Conservation (phyloP, 2,888 invertebrate species). For the Cosmopolites sordidus region DNA sequence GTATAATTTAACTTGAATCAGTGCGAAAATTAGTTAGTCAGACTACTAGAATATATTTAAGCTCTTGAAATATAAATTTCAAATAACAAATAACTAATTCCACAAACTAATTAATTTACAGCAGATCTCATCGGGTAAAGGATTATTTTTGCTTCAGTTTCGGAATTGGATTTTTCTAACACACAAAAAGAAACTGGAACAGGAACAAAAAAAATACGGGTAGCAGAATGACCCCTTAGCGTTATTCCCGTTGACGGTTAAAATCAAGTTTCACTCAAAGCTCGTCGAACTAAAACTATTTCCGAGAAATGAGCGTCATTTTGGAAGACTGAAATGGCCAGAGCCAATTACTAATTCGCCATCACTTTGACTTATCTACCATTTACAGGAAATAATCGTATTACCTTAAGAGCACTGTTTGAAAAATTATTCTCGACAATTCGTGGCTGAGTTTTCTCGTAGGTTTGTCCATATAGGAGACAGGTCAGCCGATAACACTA, state of each 20-base stretch:
- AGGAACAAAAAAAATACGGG: background rate
- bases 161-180: background rate
- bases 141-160: background rate
- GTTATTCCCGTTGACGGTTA: background rate
- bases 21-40: no score
- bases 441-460: background rate
- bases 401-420: background rate
- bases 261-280: background rate
- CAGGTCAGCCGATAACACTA: no score
- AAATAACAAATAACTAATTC: no score
- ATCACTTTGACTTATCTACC: background rate
- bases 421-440: background rate
- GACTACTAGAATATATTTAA: no score
- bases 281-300: background rate
- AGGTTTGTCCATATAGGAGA: no score
- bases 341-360: background rate
- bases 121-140: background rate
- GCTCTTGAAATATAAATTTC: no score
- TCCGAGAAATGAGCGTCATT: background rate
- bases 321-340: background rate
- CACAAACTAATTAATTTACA: background rate
- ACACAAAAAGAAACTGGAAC: background rate
- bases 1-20: no score
- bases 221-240: background rate
- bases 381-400: background rate